Base-by-base conservation (phyloP, 1,140 invertebrate genomes). In the Halyomorpha halys region DNA sequence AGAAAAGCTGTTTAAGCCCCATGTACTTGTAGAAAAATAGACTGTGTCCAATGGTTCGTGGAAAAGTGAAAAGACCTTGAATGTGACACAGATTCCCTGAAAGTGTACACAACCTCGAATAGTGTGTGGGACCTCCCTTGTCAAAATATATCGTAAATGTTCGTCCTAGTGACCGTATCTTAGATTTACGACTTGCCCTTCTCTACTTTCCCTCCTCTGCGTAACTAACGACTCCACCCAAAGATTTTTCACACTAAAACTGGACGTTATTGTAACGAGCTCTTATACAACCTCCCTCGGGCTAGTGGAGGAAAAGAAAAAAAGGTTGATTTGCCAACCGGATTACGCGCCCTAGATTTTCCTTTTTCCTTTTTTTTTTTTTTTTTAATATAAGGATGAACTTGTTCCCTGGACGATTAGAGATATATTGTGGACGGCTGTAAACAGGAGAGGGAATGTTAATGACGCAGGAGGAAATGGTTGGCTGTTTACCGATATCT, bases 31-130 rank as follows among this genome's bases (percentile, higher is more conserved):
- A 21, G 47, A 21, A 19, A 49, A 49, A 18, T 49, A 21, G 47
- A 16, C 47, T 49, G 47, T 49, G 47, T 18, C 47, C n/a, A 49
- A 49, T 49, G 47, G 47, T 49, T 49, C 47, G 5, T 18, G 47
- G 47, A 49, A 49, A 49, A 49, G 47, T 49, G 47, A 49, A 49
- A 21, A 18, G 47, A 1, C 34, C 34, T 13, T 6, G 34, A 19
- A 21, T 49, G n/a, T 49, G 47, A 21, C 47, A 18, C 47, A 49
- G 47, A 49, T 49, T 49, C 21, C 5, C 47, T 21, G 47, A 19
- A 18, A 21, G 47, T 49, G 21, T 39, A 39, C 34, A 39, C 34
- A 39, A 39, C 34, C 34, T 39, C 11, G 34, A 30, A 30, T 3
- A 30, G 27, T 30, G 27, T 4, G 27, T 30, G 27, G 6, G 6